Evolutionary conservation across 1,140 invertebrate genomes (phyloP), one percentile per base, ranked within the genome.

Genomic region (Calosoma granatense): DNA sequence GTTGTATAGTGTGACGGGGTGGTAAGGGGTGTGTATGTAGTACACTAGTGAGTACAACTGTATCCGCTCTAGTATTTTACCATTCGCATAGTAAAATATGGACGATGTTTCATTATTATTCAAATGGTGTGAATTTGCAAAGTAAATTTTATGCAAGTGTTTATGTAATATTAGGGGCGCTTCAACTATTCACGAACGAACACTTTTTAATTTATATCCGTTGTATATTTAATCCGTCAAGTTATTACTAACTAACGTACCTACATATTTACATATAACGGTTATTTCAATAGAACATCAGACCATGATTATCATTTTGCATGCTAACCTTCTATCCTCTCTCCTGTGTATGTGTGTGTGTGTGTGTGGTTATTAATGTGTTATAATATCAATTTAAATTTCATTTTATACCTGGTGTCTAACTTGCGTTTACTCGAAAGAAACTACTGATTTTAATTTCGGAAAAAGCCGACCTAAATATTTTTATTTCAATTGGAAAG

Each of bases 81-180:
- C n/a, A 36, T 36, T 36, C 26, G n/a, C 6, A 36, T 36, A 36
- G n/a, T 36, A 36, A n/a, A n/a, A n/a, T n/a, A n/a, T n/a, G n/a
- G n/a, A n/a, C n/a, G n/a, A n/a, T 30, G 26, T 14, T 30, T 6
- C 26, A 6, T 30, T 30, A 30, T 30, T 30, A 30, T 30, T 30
- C 26, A 30, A 30, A 30, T 30, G 6, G 26, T 30, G 41, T 6
- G 15, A 47, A 47, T 47, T 47, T 47, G 41, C 41, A 47, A 47
- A 47, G 41, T 47, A 47, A 47, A 47, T 47, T 47, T 47, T 47
- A 47, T 47, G 41, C 6, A 47, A 12, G 41, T 47, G 41, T 47
- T 47, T 47, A 47, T 47, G 17, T 17, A 47, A 47, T 47, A 47
- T 47, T 47, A 47, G 41, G 15, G 17, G 41, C 41, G 41, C 41